Conservation (phyloP, 2,888 invertebrate genomes). For the Drosophila atripex region DNA sequence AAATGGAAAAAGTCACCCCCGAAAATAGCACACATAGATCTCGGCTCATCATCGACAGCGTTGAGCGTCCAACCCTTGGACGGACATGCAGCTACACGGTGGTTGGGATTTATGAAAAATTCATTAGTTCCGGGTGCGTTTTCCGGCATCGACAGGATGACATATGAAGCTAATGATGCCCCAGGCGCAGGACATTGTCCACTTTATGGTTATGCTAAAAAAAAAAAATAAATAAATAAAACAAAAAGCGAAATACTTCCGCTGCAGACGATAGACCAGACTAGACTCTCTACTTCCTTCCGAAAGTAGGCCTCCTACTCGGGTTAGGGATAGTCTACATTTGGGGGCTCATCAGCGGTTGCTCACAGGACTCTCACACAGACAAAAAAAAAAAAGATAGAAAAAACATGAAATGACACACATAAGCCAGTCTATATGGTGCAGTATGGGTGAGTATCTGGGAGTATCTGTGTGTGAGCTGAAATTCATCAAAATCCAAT, state of each 20-base stretch:
- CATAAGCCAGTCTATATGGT: constrained; percentile 10
- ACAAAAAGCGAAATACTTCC: no score
- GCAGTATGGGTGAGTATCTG: constrained; percentile 2
- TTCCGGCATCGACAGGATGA: constrained; percentile 44
- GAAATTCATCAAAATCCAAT: constrained; percentile 80
- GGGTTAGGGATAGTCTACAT: background rate
- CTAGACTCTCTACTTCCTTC: background rate
- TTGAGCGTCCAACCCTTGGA: constrained; percentile 34
- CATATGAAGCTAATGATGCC: constrained; percentile 73
- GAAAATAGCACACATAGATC: background rate
- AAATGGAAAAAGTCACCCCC: constrained; percentile 42
- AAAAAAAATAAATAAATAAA: no score
- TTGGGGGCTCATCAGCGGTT: constrained; percentile 26
- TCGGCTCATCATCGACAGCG: constrained; percentile 5
- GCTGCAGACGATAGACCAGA: no score
- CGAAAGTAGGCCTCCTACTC: no score
- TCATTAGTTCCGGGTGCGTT: constrained; percentile 65
- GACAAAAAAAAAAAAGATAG: background rate
- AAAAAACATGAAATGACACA: background rate
- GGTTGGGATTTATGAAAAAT: constrained; percentile 72
- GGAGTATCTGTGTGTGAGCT: constrained; percentile 30
- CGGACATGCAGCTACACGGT: constrained; percentile 33
- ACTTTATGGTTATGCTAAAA: constrained; percentile 34
- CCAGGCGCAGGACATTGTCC: constrained; percentile 41
- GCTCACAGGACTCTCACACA: background rate